phyloP scores from a whole-genome alignment of 2,888 invertebrate genomes.

The Chymomyza procnemis region DNA sequence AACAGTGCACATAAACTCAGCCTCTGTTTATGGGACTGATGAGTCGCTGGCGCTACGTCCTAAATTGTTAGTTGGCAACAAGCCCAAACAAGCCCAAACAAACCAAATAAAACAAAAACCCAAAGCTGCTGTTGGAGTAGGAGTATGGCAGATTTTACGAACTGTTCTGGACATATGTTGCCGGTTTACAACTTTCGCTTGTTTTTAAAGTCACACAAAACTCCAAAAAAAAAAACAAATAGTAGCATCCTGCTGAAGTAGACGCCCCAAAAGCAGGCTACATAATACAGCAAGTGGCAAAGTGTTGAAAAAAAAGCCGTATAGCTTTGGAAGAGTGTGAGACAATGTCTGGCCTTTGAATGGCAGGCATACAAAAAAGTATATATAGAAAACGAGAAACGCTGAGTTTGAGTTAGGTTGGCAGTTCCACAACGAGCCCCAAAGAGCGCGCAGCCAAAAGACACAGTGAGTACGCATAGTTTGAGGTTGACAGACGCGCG shows the following conservation, averaged over 20 bases:
- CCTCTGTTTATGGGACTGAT: not conserved
- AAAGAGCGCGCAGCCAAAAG: not conserved
- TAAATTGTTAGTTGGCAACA: not conserved
- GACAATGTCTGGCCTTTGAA: constrained; percentile 50
- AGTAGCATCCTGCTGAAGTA: not conserved
- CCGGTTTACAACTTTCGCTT: not conserved
- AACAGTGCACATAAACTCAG: not conserved
- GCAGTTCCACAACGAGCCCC: not conserved
- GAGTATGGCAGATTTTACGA: not conserved
- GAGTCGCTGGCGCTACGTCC: not conserved
- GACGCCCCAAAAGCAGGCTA: not conserved
- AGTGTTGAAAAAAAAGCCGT: not conserved
- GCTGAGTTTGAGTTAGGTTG: not conserved
- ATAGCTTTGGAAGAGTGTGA: not conserved
- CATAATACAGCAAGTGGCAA: not conserved
- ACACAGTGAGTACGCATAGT: not conserved
- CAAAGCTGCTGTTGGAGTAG: no score
- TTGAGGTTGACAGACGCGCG: constrained; percentile 56
- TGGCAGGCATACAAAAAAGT: constrained; percentile 44
- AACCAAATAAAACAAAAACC: not conserved
- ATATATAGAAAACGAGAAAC: not conserved
- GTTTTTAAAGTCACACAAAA: constrained; percentile 1
- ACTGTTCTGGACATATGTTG: not conserved
- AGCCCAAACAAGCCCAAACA: not conserved
- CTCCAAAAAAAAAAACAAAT: not conserved